Percentiles rank a stretch among this genome's conserved stretches.
Evolutionary conservation across 2,888 invertebrate genomes (phyloP).

Genomic region (Teinopalpus imperialis): DNA sequence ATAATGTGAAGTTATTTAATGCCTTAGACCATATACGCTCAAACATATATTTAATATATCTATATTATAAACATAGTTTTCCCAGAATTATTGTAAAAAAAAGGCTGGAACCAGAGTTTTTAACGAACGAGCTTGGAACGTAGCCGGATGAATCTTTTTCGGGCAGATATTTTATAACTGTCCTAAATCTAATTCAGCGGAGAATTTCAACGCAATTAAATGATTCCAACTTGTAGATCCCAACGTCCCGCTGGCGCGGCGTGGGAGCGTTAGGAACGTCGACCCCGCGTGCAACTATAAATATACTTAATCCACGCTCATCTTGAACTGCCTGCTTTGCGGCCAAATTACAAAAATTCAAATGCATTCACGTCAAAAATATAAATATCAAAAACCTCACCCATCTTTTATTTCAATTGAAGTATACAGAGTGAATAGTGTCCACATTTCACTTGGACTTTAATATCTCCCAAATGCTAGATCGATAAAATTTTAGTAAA

Average conservation of each 20-base stretch:
- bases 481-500: too few relatives aligned
- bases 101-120: too few relatives aligned
- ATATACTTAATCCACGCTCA: constrained; percentile 43
- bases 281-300: constrained; percentile 70
- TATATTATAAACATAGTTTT: too few relatives aligned
- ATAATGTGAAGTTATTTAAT: too few relatives aligned
- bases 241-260: constrained; percentile 37
- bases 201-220: constrained; percentile 25
- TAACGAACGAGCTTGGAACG: neutral
- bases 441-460: too few relatives aligned
- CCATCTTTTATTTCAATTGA: too few relatives aligned
- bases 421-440: too few relatives aligned
- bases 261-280: constrained; percentile 67
- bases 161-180: constrained; percentile 14
- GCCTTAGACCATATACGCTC: too few relatives aligned
- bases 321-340: constrained; percentile 17
- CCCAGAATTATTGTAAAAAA: too few relatives aligned
- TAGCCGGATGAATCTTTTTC: constrained; percentile 6
- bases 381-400: too few relatives aligned
- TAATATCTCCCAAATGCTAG: too few relatives aligned
- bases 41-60: too few relatives aligned
- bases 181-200: constrained; percentile 18
- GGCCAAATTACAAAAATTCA: constrained; percentile 18
- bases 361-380: constrained; percentile 11
- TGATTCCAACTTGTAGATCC: constrained; percentile 22